Evolutionary conservation across 2,888 invertebrate genomes (phyloP).

Genomic region (Hydraecia micacea): DNA sequence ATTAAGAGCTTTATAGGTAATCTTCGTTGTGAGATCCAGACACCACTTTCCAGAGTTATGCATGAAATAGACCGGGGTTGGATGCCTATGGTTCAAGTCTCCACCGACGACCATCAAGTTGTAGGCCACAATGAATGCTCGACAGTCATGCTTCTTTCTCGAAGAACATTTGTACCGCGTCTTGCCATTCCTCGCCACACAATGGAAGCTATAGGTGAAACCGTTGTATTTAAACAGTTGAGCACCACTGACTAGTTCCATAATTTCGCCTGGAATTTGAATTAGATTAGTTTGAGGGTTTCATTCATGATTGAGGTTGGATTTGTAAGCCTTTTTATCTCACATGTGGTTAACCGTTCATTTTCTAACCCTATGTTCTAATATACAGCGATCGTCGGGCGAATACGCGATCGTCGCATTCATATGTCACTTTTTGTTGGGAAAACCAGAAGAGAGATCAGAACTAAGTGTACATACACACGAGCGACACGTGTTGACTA

Average conservation of each 20-base stretch:
- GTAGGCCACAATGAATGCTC: conserved; percentile 40
- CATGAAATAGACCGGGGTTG: conserved; percentile 35
- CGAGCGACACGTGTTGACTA: background rate
- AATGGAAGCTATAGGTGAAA: conserved; percentile 65
- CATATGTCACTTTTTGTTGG: background rate
- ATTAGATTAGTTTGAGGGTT: conserved; percentile 10
- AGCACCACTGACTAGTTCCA: conserved; percentile 60
- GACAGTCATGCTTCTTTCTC: conserved; percentile 52
- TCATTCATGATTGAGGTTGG: background rate
- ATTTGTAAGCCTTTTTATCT: background rate
- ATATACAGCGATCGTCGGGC: background rate
- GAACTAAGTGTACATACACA: background rate
- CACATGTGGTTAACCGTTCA: background rate
- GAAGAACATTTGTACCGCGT: conserved; percentile 62
- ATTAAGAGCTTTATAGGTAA: conserved; percentile 4
- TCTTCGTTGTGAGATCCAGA: conserved; percentile 21
- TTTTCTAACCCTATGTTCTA: background rate
- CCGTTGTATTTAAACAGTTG: conserved; percentile 61
- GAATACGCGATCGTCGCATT: background rate
- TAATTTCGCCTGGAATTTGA: conserved; percentile 57
- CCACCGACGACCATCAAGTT: conserved; percentile 42
- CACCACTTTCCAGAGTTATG: conserved; percentile 41
- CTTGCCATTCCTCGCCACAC: conserved; percentile 34
- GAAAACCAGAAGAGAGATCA: background rate
- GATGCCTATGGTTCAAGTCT: conserved; percentile 44